Evolutionary conservation across 2,888 invertebrate species (phyloP).

Genomic region (Netelia melanura): DNA sequence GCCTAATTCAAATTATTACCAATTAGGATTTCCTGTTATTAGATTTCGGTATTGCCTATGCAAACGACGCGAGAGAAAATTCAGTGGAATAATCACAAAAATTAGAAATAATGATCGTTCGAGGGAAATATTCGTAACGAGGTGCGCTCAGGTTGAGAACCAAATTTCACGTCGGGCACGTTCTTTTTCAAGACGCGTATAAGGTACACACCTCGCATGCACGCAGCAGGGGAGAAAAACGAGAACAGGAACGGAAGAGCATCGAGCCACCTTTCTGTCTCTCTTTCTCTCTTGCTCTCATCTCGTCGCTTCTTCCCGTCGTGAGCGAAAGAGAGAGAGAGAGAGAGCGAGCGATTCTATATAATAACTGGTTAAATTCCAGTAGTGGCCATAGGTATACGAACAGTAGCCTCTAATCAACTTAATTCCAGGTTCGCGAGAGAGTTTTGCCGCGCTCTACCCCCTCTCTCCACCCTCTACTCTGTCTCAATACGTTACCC

Average conservation of each 20-base stretch:
- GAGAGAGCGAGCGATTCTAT: conserved; percentile 75
- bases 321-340: background rate
- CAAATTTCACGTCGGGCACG: conserved; percentile 73
- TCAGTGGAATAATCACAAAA: background rate
- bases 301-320: conserved; percentile 50
- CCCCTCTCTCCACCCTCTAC: conserved; percentile 48
- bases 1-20: conserved; percentile 16
- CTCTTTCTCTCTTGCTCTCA: conserved; percentile 35
- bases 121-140: conserved; percentile 27
- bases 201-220: conserved; percentile 44
- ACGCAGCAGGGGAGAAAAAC: conserved; percentile 33
- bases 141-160: conserved; percentile 69
- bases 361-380: conserved; percentile 85
- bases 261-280: conserved; percentile 38
- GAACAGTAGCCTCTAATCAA: conserved; percentile 85
- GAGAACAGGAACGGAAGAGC: conserved; percentile 1
- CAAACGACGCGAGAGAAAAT: background rate
- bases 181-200: conserved; percentile 71
- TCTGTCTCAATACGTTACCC: conserved; percentile 77
- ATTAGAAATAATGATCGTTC: background rate
- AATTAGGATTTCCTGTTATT: background rate
- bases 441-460: conserved; percentile 54
- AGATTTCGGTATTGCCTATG: no score
- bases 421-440: conserved; percentile 82
- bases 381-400: conserved; percentile 83